Conservation (phyloP, 2,797 vertebrate species). For the Schizopygopsis pylzovi region DNA sequence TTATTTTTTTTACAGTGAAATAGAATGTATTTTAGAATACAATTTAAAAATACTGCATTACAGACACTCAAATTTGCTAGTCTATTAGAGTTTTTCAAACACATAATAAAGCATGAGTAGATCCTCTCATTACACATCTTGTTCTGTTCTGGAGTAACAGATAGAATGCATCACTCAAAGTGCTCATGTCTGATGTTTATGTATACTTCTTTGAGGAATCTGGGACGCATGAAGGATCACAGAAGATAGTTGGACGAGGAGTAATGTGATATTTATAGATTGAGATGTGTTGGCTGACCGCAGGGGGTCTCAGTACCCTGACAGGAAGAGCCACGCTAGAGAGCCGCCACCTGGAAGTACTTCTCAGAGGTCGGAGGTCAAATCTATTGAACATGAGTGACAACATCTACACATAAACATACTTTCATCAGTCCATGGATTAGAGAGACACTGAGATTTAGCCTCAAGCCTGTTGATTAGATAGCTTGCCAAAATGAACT, state of each 20-base stretch:
- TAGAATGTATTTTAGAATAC: not conserved
- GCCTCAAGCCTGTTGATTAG: slow-evolving; percentile 24
- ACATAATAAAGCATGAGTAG: not conserved
- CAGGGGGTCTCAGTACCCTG: slow-evolving; percentile 67
- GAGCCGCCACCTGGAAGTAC: slow-evolving; percentile 81
- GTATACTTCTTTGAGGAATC: slow-evolving; percentile 50
- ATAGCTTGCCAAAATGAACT: not conserved
- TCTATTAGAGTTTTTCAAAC: not conserved
- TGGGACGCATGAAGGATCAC: slow-evolving; percentile 42
- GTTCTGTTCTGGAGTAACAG: slow-evolving; percentile 21
- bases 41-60: not conserved
- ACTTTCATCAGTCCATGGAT: slow-evolving; percentile 64
- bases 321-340: slow-evolving; percentile 63
- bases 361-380: slow-evolving; percentile 77
- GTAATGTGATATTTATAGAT: slow-evolving; percentile 74
- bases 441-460: slow-evolving; percentile 60
- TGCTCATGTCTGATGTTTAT: slow-evolving; percentile 30
- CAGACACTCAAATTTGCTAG: not conserved
- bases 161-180: not conserved
- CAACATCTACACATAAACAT: slow-evolving; percentile 72
- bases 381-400: slow-evolving; percentile 79
- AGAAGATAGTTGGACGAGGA: slow-evolving; percentile 60
- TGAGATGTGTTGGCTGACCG: slow-evolving; percentile 62
- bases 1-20: not conserved
- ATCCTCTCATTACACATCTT: slow-evolving; percentile 23